phyloP scores from a whole-genome alignment of 2,888 invertebrate genomes.

The Trissolcus brochymenae region DNA sequence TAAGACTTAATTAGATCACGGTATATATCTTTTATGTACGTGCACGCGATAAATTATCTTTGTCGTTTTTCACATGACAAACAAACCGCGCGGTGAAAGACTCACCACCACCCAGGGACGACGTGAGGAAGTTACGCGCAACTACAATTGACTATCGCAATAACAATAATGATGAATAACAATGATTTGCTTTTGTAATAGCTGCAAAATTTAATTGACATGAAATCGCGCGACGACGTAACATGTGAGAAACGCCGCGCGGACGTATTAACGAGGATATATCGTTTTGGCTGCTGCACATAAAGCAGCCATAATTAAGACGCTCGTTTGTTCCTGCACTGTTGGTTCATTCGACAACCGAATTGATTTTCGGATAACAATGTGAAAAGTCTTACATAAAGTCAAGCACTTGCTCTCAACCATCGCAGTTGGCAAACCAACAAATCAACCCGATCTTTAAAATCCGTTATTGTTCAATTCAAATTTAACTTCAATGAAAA shows the following conservation, averaged over 20 bases:
- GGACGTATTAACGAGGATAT: slow-evolving; percentile 36
- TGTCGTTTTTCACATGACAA: slow-evolving; percentile 50
- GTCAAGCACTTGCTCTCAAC: neutral
- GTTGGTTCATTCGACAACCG: slow-evolving; percentile 35
- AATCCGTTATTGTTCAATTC: too few relatives aligned
- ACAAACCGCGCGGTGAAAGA: slow-evolving; percentile 35
- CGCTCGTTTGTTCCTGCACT: neutral
- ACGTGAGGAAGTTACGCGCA: slow-evolving; percentile 42
- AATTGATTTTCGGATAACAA: slow-evolving; percentile 37
- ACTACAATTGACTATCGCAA: slow-evolving; percentile 49
- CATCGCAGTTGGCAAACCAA: too few relatives aligned
- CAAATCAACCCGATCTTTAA: too few relatives aligned
- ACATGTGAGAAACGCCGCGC: slow-evolving; percentile 29
- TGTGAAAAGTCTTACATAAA: slow-evolving; percentile 38
- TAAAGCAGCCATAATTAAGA: slow-evolving; percentile 29
- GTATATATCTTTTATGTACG: slow-evolving; percentile 36
- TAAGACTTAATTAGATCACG: slow-evolving; percentile 49
- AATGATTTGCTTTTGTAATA: slow-evolving; percentile 51
- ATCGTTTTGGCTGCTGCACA: slow-evolving; percentile 25
- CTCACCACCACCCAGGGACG: neutral
- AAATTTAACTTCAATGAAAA: too few relatives aligned
- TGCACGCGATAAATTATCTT: slow-evolving; percentile 55
- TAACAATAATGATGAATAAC: slow-evolving; percentile 49
- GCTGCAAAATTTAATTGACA: slow-evolving; percentile 32
- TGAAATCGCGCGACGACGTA: slow-evolving; percentile 17